Evolutionary conservation across 2,113 vertebrate species (phyloP).

Genomic region (Acinonyx jubatus): DNA sequence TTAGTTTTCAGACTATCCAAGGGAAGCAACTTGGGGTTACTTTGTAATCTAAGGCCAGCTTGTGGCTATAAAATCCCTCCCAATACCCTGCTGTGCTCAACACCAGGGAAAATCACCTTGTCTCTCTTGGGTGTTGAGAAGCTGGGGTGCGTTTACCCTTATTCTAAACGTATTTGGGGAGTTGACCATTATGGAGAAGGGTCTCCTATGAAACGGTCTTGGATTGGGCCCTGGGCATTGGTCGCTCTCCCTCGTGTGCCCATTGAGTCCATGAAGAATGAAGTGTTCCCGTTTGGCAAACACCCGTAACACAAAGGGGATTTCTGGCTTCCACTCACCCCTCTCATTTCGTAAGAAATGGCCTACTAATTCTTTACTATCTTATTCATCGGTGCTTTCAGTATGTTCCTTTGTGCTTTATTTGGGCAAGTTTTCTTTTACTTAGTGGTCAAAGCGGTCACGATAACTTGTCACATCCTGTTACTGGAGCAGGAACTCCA

Average conservation of each 20-base stretch:
- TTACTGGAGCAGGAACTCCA: neutral
- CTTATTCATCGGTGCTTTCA: neutral
- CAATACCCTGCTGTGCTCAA: neutral
- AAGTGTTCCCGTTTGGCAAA: neutral
- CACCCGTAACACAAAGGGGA: neutral
- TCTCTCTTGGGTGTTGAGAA: neutral
- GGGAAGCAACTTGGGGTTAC: neutral
- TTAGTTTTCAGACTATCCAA: neutral
- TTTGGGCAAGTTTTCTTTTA: neutral
- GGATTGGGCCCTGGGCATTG: neutral
- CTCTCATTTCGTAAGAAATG: neutral
- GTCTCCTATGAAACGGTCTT: neutral
- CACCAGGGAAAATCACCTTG: neutral
- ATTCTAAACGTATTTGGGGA: neutral
- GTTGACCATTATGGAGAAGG: neutral
- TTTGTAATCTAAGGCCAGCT: neutral
- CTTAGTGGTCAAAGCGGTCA: neutral
- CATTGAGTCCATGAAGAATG: neutral
- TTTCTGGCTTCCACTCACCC: neutral
- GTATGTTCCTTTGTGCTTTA: neutral
- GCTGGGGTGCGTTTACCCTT: neutral
- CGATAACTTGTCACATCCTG: neutral
- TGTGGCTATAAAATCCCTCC: neutral
- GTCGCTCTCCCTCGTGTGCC: neutral
- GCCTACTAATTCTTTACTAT: neutral